Percentiles rank a stretch among this genome's conserved stretches.
These are phyloP conservation scores for Sussaba pulchella DNA, from an alignment of 2,888 invertebrate genomes.

Conservation along the genomic window DNA sequence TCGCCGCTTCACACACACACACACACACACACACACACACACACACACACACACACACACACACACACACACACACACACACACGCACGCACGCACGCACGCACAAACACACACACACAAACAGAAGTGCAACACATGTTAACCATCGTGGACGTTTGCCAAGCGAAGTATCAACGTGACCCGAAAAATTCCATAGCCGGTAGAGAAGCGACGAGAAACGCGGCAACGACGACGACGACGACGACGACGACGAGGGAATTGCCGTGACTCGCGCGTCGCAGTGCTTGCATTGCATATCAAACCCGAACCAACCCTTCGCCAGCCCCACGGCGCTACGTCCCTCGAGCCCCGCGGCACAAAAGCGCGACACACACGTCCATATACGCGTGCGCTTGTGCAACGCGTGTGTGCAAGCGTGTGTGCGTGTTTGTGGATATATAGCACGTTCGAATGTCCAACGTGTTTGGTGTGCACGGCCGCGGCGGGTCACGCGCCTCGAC, in stretches of 20 bases:
- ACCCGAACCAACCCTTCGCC: constrained; percentile 33
- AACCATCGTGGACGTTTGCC: constrained; percentile 73
- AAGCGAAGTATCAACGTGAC: constrained; percentile 75
- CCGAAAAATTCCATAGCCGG: constrained; percentile 75
- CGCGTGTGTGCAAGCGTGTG: constrained; percentile 21
- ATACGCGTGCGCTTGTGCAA: constrained; percentile 11
- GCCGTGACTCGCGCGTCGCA: constrained; percentile 47
- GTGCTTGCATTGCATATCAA: constrained; percentile 63
- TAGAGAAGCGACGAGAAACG: constrained; percentile 51
- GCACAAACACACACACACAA: neutral
- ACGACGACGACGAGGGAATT: constrained; percentile 47
- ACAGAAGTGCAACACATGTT: no score
- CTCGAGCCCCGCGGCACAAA: constrained; percentile 31
- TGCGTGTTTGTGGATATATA: no score
- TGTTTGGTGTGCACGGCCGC: neutral
- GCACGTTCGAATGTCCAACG: neutral
- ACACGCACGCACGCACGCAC: neutral
- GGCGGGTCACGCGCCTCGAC: constrained; percentile 37
- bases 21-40: neutral
- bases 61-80: neutral
- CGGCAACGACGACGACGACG: constrained; percentile 38
- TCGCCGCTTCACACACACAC: neutral
- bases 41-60: neutral
- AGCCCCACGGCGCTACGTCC: constrained; percentile 28
- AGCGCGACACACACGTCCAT: no score